Percentiles rank a stretch among this genome's conserved stretches.
phyloP scores from a whole-genome alignment of 1,140 invertebrate species.

The Neodiprion virginianus region DNA sequence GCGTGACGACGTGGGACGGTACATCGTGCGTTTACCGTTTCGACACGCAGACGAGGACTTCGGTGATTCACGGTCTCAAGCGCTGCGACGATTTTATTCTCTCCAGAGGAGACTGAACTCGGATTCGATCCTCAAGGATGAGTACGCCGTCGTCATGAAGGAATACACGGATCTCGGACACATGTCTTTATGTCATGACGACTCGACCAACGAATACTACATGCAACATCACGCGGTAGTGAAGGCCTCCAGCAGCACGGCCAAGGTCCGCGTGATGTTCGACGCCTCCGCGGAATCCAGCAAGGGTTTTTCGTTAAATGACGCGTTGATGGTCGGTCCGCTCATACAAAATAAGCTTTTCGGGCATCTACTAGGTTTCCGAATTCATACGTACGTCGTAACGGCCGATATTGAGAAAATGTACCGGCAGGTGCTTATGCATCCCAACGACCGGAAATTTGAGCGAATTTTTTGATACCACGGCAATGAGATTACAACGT shows the following conservation, averaged over 20 bases:
- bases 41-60: neutral
- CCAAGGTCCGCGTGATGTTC: conserved; percentile 45
- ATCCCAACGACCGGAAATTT: conserved; percentile 36
- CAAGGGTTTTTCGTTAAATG: conserved; percentile 37
- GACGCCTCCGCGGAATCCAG: conserved; percentile 39
- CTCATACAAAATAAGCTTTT: conserved; percentile 43
- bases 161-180: conserved; percentile 24
- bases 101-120: neutral
- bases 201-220: conserved; percentile 11
- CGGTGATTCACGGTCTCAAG: conserved; percentile 18
- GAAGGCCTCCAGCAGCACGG: conserved; percentile 30
- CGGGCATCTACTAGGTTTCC: conserved; percentile 39
- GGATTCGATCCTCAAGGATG: neutral
- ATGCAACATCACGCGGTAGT: conserved; percentile 42
- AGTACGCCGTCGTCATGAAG: conserved; percentile 28
- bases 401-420: conserved; percentile 55
- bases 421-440: conserved; percentile 49
- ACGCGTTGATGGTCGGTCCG: conserved; percentile 40
- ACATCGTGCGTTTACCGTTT: conserved; percentile 30
- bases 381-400: conserved; percentile 36
- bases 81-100: no score
- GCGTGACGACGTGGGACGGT: conserved; percentile 23
- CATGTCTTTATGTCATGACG: conserved; percentile 10
- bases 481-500: conserved; percentile 25
- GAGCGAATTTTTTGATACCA: conserved; percentile 47